These are phyloP conservation scores for Halyomorpha halys DNA, from an alignment of 1,140 invertebrate species.

Conservation along the genomic window DNA sequence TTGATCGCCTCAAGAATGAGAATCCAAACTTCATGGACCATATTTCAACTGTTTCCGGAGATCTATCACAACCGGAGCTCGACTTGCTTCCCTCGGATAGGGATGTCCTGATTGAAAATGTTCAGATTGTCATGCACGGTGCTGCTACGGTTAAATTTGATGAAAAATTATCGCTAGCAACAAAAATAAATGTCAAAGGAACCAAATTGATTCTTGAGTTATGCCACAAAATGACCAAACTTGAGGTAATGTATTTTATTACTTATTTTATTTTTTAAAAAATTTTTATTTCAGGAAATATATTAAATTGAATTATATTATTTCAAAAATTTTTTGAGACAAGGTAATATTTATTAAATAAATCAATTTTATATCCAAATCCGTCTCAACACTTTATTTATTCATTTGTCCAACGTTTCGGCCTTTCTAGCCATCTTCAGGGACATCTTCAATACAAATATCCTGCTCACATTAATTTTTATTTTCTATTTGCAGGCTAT, in stretches of 20 bases:
- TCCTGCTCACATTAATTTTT: too few species aligned
- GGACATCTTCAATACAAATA: too few species aligned
- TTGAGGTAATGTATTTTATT: slow-evolving; percentile 41
- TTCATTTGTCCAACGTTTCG: too few species aligned
- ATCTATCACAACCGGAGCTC: slow-evolving; percentile 40
- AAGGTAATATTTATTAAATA: too few species aligned
- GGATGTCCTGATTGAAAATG: slow-evolving; percentile 33
- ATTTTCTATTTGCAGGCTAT: too few species aligned
- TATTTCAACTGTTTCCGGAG: slow-evolving; percentile 36
- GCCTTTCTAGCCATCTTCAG: too few species aligned
- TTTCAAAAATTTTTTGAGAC: too few species aligned
- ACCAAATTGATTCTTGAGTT: slow-evolving; percentile 62
- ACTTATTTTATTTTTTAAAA: too few species aligned
- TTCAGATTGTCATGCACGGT: slow-evolving; percentile 30
- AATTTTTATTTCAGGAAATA: too few species aligned
- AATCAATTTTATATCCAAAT: too few species aligned
- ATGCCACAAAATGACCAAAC: slow-evolving; percentile 60
- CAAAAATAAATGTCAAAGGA: slow-evolving; percentile 62
- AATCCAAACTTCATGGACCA: background rate
- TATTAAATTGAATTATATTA: too few species aligned
- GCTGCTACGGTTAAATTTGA: slow-evolving; percentile 82
- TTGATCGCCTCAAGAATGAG: background rate
- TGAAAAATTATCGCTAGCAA: slow-evolving; percentile 58
- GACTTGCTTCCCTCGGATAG: slow-evolving; percentile 41
- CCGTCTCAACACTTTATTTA: too few species aligned